phyloP scores from a whole-genome alignment of 2,797 vertebrate species.

The Glossophaga mutica region DNA sequence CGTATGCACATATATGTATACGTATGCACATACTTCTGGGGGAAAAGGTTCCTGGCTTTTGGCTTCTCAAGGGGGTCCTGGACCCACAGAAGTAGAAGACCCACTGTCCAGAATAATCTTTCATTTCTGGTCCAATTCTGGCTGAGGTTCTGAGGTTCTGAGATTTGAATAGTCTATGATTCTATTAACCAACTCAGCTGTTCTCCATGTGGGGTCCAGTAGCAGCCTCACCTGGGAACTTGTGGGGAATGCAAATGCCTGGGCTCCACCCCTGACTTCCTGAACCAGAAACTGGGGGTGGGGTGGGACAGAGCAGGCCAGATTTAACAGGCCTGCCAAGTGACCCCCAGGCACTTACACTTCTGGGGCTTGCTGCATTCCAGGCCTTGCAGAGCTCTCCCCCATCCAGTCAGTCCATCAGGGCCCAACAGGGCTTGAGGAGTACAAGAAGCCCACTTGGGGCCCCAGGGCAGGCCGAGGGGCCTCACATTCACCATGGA shows the following conservation, averaged over 20 bases:
- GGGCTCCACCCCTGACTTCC: not conserved
- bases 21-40: not conserved
- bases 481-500: not conserved
- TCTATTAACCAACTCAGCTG: not conserved
- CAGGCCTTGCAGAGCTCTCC: not conserved
- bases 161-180: not conserved
- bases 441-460: not conserved
- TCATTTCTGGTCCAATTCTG: not conserved
- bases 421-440: not conserved
- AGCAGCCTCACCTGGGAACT: not conserved
- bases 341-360: not conserved
- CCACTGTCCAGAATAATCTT: not conserved
- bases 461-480: not conserved
- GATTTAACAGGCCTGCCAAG: not conserved
- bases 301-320: not conserved
- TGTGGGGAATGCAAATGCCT: not conserved
- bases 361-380: not conserved
- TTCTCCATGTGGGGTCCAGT: not conserved
- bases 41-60: not conserved
- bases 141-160: not conserved
- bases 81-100: not conserved
- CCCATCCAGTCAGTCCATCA: not conserved
- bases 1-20: too few relatives aligned
- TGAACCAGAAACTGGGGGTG: not conserved
- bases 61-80: not conserved